Evolutionary conservation across 2,888 invertebrate genomes (phyloP), one percentile per base, ranked within the genome.

Genomic region (Drosophila nr. perissopoda): DNA sequence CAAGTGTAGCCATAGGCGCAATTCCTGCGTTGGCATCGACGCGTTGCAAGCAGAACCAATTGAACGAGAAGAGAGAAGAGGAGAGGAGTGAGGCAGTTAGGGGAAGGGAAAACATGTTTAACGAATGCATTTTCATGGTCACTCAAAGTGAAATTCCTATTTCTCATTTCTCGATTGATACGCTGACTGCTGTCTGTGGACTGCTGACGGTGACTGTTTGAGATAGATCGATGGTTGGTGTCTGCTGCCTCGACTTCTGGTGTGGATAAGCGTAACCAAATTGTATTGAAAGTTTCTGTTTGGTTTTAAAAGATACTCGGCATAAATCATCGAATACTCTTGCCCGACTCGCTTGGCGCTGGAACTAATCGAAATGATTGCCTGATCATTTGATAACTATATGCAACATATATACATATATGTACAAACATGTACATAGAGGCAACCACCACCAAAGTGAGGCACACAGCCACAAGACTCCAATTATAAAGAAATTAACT

Each of bases 401-500:
- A 77, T 79, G 27, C 25, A 34, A 29, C 11, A 29, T 18, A 34
- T 31, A 2, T 25, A 10, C 2, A 27, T 16, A 34, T 1, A 16
- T 16, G 7, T 11, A n/a, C n/a, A n/a, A 36, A 3, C 21, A 29
- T 51, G 7, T 16, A n/a, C 16, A 29, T n/a, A 10, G 29, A 11
- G 56, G 38, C 53, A 66, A 16, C 66, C 40, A 68, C 68, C 63
- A 61, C 51, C 29, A 54, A 56, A 34, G 18, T 7, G 4, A 34
- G n/a, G 69, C 52, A 69, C 57, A 27, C 29, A 54, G 29, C 16
- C 29, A 27, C 29, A 49, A 49, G 51, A 18, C 11, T 38, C 63
- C 82, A 89, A 89, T 89, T 89, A 89, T 91, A 89, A 89, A 80
- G 83, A 82, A 91, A 91, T 91, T 91, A 91, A 89, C 86, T 90